These are phyloP conservation scores for Sisyra terminalis DNA, from an alignment of 2,888 invertebrate species.

Conservation along the genomic window DNA sequence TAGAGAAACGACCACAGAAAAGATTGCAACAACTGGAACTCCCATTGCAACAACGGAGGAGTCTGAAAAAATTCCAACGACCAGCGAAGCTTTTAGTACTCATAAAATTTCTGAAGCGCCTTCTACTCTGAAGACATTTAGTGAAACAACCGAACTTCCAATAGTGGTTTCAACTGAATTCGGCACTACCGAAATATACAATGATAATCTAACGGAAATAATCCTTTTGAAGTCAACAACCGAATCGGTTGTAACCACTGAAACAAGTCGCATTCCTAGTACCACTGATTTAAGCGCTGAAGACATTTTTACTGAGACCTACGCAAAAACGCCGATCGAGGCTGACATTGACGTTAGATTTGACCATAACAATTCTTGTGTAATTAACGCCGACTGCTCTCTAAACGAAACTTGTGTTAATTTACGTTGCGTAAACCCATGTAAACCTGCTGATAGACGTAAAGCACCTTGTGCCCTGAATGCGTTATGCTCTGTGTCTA, in stretches of 20 bases:
- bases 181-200: background rate
- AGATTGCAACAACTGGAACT: slow-evolving; percentile 6
- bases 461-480: slow-evolving; percentile 36
- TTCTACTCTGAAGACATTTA: background rate
- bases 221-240: background rate
- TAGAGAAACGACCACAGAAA: slow-evolving; percentile 3
- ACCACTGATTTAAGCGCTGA: background rate
- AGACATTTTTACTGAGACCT: background rate
- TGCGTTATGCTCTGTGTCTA: slow-evolving; percentile 41
- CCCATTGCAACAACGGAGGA: slow-evolving; percentile 7
- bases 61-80: slow-evolving; percentile 3
- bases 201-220: slow-evolving; percentile 1
- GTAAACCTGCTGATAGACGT: slow-evolving; percentile 28
- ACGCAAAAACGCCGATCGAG: background rate
- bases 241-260: background rate
- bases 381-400: slow-evolving; percentile 43
- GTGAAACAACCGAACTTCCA: background rate
- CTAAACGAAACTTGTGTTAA: slow-evolving; percentile 42
- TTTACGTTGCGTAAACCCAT: slow-evolving; percentile 46
- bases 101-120: background rate
- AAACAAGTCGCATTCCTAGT: background rate
- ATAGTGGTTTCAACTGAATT: background rate
- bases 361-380: slow-evolving; percentile 31
- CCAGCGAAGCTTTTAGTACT: slow-evolving; percentile 2
- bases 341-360: slow-evolving; percentile 10